Evolutionary conservation across 2,797 vertebrate species (phyloP).

Genomic region (Cheirogaleus major): DNA sequence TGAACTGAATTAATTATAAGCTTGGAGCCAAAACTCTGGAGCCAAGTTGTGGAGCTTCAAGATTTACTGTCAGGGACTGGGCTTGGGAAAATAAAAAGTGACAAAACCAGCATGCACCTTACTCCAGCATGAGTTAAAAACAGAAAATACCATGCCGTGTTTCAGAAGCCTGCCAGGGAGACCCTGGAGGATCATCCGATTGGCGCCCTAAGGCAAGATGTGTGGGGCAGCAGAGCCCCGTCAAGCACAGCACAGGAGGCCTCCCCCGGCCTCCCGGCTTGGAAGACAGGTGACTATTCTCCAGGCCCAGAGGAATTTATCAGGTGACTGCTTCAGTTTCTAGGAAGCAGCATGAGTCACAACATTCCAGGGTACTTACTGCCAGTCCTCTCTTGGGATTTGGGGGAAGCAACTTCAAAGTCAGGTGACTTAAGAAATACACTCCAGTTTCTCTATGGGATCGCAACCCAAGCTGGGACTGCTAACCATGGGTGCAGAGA

Average conservation of each 20-base stretch:
- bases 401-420: background rate
- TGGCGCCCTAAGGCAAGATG: background rate
- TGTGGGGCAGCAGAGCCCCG: background rate
- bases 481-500: background rate
- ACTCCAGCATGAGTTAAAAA: background rate
- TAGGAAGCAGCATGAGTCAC: background rate
- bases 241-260: background rate
- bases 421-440: constrained; percentile 11
- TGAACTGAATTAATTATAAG: background rate
- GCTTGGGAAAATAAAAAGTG: background rate
- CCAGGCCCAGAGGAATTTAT: constrained; percentile 24
- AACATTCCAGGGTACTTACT: constrained; percentile 30
- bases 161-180: background rate
- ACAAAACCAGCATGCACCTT: background rate
- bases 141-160: background rate
- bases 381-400: background rate
- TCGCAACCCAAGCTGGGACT: background rate
- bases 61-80: background rate
- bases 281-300: constrained; percentile 56
- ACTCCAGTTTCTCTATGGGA: background rate
- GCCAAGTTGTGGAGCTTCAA: background rate
- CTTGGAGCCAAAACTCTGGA: background rate
- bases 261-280: background rate
- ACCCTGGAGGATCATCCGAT: background rate
- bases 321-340: background rate